Evolutionary conservation across 2,888 invertebrate species (phyloP).

Genomic region (Agrotis exclamationis): DNA sequence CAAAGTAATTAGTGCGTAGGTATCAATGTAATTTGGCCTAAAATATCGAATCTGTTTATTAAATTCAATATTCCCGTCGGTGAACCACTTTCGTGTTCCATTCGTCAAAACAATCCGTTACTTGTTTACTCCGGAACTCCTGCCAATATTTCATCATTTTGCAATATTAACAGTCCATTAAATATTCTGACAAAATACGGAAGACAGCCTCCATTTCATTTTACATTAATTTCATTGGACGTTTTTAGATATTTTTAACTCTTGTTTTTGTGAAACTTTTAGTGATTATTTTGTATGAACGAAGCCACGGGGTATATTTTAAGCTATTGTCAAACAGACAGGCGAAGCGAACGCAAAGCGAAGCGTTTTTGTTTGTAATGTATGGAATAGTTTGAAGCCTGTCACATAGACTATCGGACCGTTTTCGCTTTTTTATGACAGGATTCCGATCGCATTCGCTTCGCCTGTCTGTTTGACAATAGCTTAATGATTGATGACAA

Average conservation of each 20-base stretch:
- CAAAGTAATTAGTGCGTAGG: background rate
- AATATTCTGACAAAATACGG: slow-evolving; percentile 35
- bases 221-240: slow-evolving; percentile 19
- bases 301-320: too few relatives aligned
- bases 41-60: slow-evolving; percentile 15
- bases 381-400: too few relatives aligned
- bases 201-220: slow-evolving; percentile 16
- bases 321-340: too few relatives aligned
- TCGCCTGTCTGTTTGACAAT: too few relatives aligned
- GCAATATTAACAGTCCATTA: slow-evolving; percentile 37
- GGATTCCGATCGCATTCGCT: too few relatives aligned
- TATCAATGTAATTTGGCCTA: background rate
- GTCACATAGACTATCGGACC: too few relatives aligned
- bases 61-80: slow-evolving; percentile 30
- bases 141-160: slow-evolving; percentile 46
- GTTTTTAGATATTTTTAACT: background rate
- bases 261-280: background rate
- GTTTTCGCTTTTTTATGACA: too few relatives aligned
- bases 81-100: slow-evolving; percentile 23
- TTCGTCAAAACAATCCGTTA: slow-evolving; percentile 34
- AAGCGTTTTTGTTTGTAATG: too few relatives aligned
- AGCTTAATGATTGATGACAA: background rate
- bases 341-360: too few relatives aligned
- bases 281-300: background rate
- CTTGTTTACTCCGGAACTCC: slow-evolving; percentile 44